Conservation (phyloP, 1,140 invertebrate species). For the Dreissena rostriformis region DNA sequence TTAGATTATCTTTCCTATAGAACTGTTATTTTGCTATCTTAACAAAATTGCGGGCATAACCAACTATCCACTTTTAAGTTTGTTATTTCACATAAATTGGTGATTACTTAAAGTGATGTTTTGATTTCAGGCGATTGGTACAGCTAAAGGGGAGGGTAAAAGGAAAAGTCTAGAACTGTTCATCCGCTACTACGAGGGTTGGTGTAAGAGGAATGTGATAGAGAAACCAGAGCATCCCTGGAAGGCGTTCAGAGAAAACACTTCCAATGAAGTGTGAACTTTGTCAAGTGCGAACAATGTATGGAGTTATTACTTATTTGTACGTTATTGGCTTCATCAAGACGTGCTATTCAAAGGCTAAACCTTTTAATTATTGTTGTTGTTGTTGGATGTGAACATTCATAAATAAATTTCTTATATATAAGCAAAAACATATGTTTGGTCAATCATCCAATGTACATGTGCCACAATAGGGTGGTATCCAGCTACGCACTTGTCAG, state of each 20-base stretch:
- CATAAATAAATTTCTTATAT: too few species aligned
- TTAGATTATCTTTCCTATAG: background rate
- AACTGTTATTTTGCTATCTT: background rate
- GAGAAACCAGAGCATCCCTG: constrained; percentile 58
- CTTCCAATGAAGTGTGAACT: too few species aligned
- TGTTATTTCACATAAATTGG: background rate
- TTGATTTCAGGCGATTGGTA: background rate
- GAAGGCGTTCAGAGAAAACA: constrained; percentile 47
- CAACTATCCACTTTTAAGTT: background rate
- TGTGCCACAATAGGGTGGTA: too few species aligned
- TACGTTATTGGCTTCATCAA: too few species aligned
- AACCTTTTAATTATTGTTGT: too few species aligned
- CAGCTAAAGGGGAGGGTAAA: constrained; percentile 48
- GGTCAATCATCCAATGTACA: too few species aligned
- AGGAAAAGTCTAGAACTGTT: constrained; percentile 51
- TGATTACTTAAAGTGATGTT: background rate
- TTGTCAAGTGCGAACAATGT: too few species aligned
- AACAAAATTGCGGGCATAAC: background rate
- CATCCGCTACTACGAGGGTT: constrained; percentile 60
- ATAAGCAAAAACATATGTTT: too few species aligned
- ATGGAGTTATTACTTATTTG: too few species aligned
- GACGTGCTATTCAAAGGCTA: too few species aligned
- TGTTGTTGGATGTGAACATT: too few species aligned
- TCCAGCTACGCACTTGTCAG: too few species aligned
- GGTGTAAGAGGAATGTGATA: constrained; percentile 53